Evolutionary conservation across 2,113 vertebrate genomes (phyloP).

Genomic region (Tragelaphus strepsiceros): DNA sequence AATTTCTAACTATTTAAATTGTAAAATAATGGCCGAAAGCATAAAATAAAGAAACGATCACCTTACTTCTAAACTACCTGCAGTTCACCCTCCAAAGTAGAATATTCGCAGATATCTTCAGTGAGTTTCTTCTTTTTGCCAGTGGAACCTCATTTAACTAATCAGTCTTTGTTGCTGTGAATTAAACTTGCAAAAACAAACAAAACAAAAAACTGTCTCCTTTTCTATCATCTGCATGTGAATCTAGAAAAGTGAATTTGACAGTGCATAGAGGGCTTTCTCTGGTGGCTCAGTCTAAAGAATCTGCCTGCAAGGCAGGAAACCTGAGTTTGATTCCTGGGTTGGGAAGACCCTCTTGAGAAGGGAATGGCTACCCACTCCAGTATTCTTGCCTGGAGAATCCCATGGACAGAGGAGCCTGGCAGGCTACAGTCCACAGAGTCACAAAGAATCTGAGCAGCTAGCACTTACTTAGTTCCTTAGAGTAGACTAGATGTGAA

Average conservation of each 20-base stretch:
- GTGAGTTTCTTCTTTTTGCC: conserved; percentile 34
- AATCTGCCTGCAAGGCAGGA: neutral
- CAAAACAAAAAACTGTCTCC: conserved; percentile 75
- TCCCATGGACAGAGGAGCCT: neutral
- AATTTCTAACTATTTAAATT: neutral
- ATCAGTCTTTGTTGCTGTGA: conserved; percentile 64
- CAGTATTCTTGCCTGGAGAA: neutral
- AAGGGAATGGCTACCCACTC: neutral
- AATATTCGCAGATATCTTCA: neutral
- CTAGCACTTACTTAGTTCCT: neutral
- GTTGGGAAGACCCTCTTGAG: neutral
- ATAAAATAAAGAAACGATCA: neutral
- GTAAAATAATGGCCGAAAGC: neutral
- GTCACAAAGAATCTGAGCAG: neutral
- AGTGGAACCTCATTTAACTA: conserved; percentile 71
- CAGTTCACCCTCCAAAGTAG: neutral
- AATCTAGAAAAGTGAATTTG: conserved; percentile 86
- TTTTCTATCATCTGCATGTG: conserved; percentile 80
- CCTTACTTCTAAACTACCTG: neutral
- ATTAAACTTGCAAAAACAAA: conserved; percentile 66
- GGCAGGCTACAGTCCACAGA: neutral
- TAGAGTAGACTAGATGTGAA: conserved; percentile 57
- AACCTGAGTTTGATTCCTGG: neutral
- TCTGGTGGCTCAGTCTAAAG: neutral
- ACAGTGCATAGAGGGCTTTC: conserved; percentile 75